These are phyloP conservation scores for Conger conger DNA, from an alignment of 2,113 vertebrate species.

Conservation along the genomic window DNA sequence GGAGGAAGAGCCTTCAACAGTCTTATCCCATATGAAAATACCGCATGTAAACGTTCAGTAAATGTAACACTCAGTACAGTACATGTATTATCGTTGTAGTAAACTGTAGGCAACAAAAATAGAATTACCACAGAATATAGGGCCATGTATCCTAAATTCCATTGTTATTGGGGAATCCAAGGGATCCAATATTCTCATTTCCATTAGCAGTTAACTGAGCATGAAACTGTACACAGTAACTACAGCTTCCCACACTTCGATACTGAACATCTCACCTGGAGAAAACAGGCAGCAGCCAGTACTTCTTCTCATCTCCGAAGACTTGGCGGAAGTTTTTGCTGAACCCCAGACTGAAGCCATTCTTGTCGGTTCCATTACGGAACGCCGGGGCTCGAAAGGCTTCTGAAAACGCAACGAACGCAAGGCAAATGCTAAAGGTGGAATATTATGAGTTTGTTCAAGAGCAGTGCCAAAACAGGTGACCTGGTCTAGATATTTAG, in stretches of 20 bases:
- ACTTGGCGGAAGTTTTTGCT: slow-evolving; percentile 89
- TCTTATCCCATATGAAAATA: background rate
- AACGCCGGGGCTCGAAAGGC: slow-evolving; percentile 92
- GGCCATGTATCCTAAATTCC: background rate
- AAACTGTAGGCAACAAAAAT: background rate
- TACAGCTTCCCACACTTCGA: too few species aligned
- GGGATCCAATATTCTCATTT: background rate
- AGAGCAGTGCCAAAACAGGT: background rate
- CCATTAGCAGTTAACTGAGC: too few species aligned
- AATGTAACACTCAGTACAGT: background rate
- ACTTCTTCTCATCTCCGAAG: slow-evolving; percentile 93
- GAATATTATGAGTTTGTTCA: background rate
- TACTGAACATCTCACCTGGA: slow-evolving; percentile 78
- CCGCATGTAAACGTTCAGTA: background rate
- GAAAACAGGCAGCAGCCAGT: slow-evolving; percentile 87
- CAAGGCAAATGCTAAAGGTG: background rate
- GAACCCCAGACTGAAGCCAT: slow-evolving; percentile 91
- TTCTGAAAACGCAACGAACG: slow-evolving; percentile 66
- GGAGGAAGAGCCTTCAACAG: slow-evolving; percentile 35
- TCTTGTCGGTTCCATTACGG: slow-evolving; percentile 88
- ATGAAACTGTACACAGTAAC: too few species aligned
- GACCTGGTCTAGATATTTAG: too few species aligned
- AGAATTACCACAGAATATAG: background rate
- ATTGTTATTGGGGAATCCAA: background rate
- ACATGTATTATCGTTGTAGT: background rate